Conservation (phyloP, 2,113 vertebrate genomes). For the Heliornis fulica region DNA sequence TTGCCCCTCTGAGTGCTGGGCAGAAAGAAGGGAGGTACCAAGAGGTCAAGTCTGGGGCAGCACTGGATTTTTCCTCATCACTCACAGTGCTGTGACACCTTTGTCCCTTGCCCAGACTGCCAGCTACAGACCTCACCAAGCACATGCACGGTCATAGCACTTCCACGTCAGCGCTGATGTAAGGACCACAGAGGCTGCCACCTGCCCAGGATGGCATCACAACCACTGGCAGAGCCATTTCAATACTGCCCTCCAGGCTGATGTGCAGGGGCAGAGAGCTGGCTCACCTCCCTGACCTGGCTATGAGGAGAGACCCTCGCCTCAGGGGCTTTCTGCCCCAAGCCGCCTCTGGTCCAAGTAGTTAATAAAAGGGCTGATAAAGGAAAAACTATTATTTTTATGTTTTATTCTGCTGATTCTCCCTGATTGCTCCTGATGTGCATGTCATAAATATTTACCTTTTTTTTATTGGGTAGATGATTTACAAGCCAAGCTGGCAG, state of each 20-base stretch:
- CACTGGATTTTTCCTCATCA: not conserved
- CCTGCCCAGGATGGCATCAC: not conserved
- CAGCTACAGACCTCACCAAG: not conserved
- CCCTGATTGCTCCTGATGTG: not conserved
- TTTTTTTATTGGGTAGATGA: not conserved
- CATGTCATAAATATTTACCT: not conserved
- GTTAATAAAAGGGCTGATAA: not conserved
- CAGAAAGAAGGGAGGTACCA: not conserved
- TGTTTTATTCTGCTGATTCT: not conserved
- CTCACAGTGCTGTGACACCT: not conserved
- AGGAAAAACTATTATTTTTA: not conserved
- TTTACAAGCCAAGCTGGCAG: not conserved
- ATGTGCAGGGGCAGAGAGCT: not conserved
- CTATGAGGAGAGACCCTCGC: not conserved
- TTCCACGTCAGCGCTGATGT: not conserved
- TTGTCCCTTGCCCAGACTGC: not conserved
- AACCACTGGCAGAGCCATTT: not conserved
- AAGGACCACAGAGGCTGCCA: not conserved
- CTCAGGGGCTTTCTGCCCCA: not conserved
- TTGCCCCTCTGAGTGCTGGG: not conserved
- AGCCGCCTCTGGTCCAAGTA: not conserved
- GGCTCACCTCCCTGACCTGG: not conserved
- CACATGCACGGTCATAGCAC: rapidly evolving
- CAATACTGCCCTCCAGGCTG: not conserved
- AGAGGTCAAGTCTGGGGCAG: not conserved